These are phyloP conservation scores for Sweltsa coloradensis DNA, from an alignment of 1,140 invertebrate species.

Conservation along the genomic window DNA sequence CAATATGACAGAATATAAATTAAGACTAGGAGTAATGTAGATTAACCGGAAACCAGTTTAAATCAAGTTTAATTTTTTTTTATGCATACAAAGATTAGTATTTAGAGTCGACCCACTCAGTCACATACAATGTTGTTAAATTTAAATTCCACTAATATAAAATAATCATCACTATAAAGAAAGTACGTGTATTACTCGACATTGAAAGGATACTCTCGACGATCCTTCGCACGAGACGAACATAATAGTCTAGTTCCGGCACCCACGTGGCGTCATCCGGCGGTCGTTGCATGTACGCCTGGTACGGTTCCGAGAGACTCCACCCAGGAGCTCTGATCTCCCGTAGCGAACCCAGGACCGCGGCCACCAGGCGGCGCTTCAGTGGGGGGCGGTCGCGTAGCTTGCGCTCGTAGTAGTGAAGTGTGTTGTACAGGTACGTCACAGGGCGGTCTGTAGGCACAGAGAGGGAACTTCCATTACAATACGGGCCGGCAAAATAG, in stretches of 20 bases:
- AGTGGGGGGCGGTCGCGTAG: constrained; percentile 67
- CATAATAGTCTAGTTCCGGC: constrained; percentile 84
- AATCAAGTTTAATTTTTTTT: no score
- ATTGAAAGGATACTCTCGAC: constrained; percentile 67
- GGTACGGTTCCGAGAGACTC: constrained; percentile 79
- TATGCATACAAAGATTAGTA: no score
- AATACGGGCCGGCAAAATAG: no score
- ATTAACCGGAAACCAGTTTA: no score
- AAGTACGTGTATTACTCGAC: no score
- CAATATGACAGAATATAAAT: no score
- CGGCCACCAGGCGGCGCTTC: constrained; percentile 71
- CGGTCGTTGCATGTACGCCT: constrained; percentile 50
- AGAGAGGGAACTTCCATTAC: no score
- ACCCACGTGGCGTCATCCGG: constrained; percentile 59
- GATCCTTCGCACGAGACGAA: constrained; percentile 64
- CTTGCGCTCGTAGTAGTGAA: constrained; percentile 90
- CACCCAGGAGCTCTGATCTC: constrained; percentile 75
- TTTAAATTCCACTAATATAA: no score
- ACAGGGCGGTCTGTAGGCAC: constrained; percentile 72
- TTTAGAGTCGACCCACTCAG: no score
- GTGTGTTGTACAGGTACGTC: constrained; percentile 89
- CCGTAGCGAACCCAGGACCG: constrained; percentile 73
- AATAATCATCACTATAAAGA: no score
- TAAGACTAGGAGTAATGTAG: no score
- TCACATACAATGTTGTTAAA: no score